Evolutionary conservation across 2,888 invertebrate species (phyloP).

Genomic region (Baccha elongata): DNA sequence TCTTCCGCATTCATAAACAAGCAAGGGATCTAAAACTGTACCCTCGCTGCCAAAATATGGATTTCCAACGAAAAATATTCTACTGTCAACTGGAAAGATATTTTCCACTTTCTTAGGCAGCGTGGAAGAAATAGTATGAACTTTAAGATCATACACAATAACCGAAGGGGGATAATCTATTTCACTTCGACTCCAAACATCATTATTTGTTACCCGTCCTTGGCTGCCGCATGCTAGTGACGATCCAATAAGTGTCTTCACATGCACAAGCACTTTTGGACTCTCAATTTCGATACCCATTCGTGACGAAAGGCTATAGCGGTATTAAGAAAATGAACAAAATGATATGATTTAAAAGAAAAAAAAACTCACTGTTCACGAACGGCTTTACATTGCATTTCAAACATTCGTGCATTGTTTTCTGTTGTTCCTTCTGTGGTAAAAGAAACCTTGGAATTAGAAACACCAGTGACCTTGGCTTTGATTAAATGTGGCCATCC

Average conservation of each 20-base stretch:
- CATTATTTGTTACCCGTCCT: conserved; percentile 87
- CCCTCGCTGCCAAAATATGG: conserved; percentile 92
- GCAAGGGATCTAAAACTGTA: conserved; percentile 84
- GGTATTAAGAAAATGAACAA: conserved; percentile 56
- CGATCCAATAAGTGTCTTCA: conserved; percentile 88
- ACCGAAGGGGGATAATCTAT: conserved; percentile 85
- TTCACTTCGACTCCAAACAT: conserved; percentile 87
- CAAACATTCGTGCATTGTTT: conserved; percentile 76
- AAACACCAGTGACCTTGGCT: conserved; percentile 85
- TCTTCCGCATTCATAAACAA: conserved; percentile 79
- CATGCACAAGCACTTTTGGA: conserved; percentile 87
- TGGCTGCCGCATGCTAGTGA: conserved; percentile 85
- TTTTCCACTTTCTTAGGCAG: conserved; percentile 82
- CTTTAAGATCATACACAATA: conserved; percentile 76
- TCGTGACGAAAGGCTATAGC: conserved; percentile 82
- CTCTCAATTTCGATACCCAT: conserved; percentile 91
- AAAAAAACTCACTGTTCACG: conserved; percentile 77
- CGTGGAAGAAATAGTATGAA: conserved; percentile 80
- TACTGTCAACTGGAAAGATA: conserved; percentile 87
- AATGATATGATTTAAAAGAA: not conserved
- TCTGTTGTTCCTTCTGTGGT: conserved; percentile 77
- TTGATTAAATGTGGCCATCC: conserved; percentile 97
- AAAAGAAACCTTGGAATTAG: conserved; percentile 78
- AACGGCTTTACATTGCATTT: conserved; percentile 75
- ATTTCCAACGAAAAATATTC: conserved; percentile 90